These are phyloP conservation scores for Luperina nickerlii DNA, from an alignment of 2,888 invertebrate genomes.

Conservation along the genomic window DNA sequence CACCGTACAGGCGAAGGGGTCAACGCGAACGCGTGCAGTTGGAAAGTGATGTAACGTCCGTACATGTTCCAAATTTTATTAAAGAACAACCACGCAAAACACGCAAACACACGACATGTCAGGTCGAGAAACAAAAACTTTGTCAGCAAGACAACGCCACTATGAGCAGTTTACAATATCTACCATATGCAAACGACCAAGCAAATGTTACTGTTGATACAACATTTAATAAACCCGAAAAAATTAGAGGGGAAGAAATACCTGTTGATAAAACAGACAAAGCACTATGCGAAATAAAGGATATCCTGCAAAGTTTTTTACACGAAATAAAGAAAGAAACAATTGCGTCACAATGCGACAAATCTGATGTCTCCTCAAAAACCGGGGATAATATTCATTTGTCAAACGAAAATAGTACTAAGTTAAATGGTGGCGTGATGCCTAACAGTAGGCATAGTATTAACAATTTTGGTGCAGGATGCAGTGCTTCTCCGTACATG, in stretches of 20 bases:
- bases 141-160: constrained; percentile 68
- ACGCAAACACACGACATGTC: constrained; percentile 38
- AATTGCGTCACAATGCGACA: constrained; percentile 72
- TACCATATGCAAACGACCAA: constrained; percentile 67
- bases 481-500: constrained; percentile 65
- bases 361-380: constrained; percentile 71
- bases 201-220: constrained; percentile 68
- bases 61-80: constrained; percentile 43
- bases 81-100: constrained; percentile 34
- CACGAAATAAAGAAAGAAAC: constrained; percentile 84
- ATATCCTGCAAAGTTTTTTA: constrained; percentile 83
- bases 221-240: constrained; percentile 76
- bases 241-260: constrained; percentile 63
- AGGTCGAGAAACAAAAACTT: constrained; percentile 56
- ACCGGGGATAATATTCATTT: constrained; percentile 61
- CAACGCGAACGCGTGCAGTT: constrained; percentile 57
- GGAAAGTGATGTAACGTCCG: constrained; percentile 66
- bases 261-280: constrained; percentile 81
- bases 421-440: constrained; percentile 59
- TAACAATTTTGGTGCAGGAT: constrained; percentile 64
- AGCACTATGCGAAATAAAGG: constrained; percentile 85
- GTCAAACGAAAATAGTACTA: constrained; percentile 58
- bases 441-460: constrained; percentile 72
- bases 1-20: constrained; percentile 59
- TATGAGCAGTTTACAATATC: constrained; percentile 70